Base-by-base conservation (phyloP, 2,888 invertebrate species). In the Parelbella ahira region DNA sequence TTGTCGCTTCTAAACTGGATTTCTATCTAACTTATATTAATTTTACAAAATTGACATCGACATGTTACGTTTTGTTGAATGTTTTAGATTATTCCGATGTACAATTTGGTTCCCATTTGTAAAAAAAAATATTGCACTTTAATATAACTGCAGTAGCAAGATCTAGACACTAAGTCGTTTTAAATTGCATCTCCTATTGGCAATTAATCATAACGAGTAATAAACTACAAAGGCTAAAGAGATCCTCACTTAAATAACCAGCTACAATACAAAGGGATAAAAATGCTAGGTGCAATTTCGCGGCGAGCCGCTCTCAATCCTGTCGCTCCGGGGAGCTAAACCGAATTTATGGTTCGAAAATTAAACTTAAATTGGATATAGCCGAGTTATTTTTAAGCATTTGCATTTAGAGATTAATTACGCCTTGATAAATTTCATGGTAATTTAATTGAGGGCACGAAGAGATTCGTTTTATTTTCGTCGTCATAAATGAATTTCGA, bases 341-440 rank as follows among this genome's bases (percentile, higher is more conserved):
- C 78, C 68, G 68, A 84, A 82, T 84, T 86, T 82, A 78, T 78
- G 80, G 68, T 79, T 74, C 68, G 72, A 78, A 86, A 84, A 84
- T 84, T 83, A 80, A 82, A 82, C 75, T 77, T 74, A 84, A 83
- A 87, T 83, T 82, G 81, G 74, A 79, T 79, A 72, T 77, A 63
- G 58, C 68, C 53, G 63, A 61, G 79, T 67, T 79, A 80, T 79
- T 79, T 78, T 80, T 74, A 68, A 74, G 53, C 58, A 75, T 80
- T 79, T 73, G 63, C 71, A 76, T 82, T 77, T 67, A 63, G 61
- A 59, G 54, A 69, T 71, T 75, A 68, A 77, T 74, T 69, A 68
- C 61, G 54, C 24, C 50, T 51, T 59, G 64, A 68, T 64, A 52
- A 67, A 60, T 63, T 66, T 68, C 56, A 59, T 57, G 62, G 63